Conservation (phyloP, 1,140 invertebrate genomes). For the Cecropterus lyciades region DNA sequence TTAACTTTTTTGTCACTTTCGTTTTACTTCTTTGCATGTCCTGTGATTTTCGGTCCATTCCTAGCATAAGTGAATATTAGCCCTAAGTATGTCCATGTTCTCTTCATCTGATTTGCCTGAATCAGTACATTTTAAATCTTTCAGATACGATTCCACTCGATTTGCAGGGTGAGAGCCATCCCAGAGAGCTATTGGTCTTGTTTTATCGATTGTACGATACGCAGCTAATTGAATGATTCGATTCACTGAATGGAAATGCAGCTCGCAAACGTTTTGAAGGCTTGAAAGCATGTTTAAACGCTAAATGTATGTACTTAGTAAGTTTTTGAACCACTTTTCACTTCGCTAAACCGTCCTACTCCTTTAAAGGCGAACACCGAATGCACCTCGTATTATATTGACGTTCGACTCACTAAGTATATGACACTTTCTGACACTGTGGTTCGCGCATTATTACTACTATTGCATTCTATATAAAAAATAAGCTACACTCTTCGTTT, state of each 20-base stretch:
- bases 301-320: conserved; percentile 37
- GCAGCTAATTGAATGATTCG: conserved; percentile 36
- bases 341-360: conserved; percentile 30
- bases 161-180: conserved; percentile 37
- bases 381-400: conserved; percentile 21
- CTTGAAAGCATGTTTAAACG: conserved; percentile 36
- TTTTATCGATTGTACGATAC: conserved; percentile 33
- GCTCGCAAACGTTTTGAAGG: conserved; percentile 32
- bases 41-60: conserved; percentile 28
- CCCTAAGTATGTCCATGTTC: conserved; percentile 17
- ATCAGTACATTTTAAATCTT: conserved; percentile 35
- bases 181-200: conserved; percentile 32
- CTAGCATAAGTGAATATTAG: conserved; percentile 28
- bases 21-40: conserved; percentile 3
- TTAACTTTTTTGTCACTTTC: background rate
- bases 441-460: background rate
- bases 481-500: background rate
- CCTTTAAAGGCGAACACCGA: conserved; percentile 25
- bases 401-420: conserved; percentile 3
- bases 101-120: conserved; percentile 31
- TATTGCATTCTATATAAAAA: background rate
- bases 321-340: conserved; percentile 34
- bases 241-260: conserved; percentile 36
- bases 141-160: conserved; percentile 37
- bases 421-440: conserved; percentile 2